phyloP scores from a whole-genome alignment of 1,140 invertebrate genomes.

The Calliopsis andreniformis region DNA sequence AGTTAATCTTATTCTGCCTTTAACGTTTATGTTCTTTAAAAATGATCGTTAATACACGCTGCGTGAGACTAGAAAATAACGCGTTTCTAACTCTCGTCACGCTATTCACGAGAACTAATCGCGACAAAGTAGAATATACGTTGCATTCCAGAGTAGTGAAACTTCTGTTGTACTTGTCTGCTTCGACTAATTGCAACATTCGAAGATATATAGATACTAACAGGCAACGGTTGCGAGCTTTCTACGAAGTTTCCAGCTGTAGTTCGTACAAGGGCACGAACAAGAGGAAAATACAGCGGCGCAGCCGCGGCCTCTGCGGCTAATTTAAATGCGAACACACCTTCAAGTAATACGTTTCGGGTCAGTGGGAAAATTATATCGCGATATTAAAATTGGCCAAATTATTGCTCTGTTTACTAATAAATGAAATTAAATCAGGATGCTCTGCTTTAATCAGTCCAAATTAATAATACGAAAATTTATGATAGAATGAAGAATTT shows the following conservation, averaged over 20 bases:
- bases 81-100: conserved; percentile 7
- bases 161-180: conserved; percentile 46
- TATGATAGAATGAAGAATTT: too few species aligned
- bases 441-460: too few species aligned
- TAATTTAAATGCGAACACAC: conserved; percentile 36
- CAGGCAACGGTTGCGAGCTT: conserved; percentile 21
- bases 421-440: too few species aligned
- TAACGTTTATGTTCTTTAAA: too few species aligned
- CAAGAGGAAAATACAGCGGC: conserved; percentile 25
- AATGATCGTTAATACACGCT: too few species aligned
- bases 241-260: conserved; percentile 37
- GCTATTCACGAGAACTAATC: conserved; percentile 43
- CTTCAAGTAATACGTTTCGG: conserved; percentile 13
- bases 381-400: too few species aligned
- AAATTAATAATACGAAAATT: too few species aligned
- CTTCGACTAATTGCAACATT: conserved; percentile 58
- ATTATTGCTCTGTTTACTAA: too few species aligned
- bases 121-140: conserved; percentile 45
- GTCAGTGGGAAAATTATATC: too few species aligned
- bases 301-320: neutral
- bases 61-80: conserved; percentile 23
- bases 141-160: conserved; percentile 52
- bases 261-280: neutral
- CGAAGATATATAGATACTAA: conserved; percentile 40
- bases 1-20: too few species aligned